Evolutionary conservation across 2,113 vertebrate genomes (phyloP), one percentile per base, ranked within the genome.

Genomic region (Bujurquina vittata): DNA sequence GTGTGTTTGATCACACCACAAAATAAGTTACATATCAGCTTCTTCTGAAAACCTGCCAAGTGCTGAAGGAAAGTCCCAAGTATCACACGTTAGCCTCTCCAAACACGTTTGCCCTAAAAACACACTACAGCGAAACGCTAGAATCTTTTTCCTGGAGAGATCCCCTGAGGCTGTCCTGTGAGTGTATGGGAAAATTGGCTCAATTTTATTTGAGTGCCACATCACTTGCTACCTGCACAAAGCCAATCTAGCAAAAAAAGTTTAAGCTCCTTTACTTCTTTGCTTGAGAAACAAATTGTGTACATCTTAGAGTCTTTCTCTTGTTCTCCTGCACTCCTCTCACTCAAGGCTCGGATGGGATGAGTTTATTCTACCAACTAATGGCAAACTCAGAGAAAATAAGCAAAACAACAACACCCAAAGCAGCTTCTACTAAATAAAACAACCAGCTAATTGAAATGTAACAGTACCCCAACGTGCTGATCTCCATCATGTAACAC

Each of bases 121-220:
- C 40, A 72, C 22, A 82, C 5, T 15, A 40, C 49, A 74, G 75
- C 23, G 17, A 72, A 40, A 77, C 22, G 35, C 65, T 10, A 37
- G 18, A 67, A 61, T 84, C 57, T 57, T n/a, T n/a, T 20, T 46
- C 55, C 61, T 49, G 74, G 49, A 81, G 75, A 72, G 54, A 87
- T 75, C 59, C 46, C 65, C 54, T 74, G 29, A 84, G 43, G 43
- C 0, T 7, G 22, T 73, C 61, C 57, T 40, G 55, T 79, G 56
- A 65, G 65, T 83, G 15, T 60, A 37, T 4, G 60, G n/a, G 20
- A 56, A 83, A 79, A 87, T 73, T 63, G 72, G 14, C 63, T 82
- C 58, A 60, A 84, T 86, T 90, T 86, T 37, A 81, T 73, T 65
- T 81, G 69, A 86, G 61, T 81, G 69, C 69, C 6, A 4, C 69